Conservation (phyloP, 2,888 invertebrate genomes). For the Mimas tiliae region DNA sequence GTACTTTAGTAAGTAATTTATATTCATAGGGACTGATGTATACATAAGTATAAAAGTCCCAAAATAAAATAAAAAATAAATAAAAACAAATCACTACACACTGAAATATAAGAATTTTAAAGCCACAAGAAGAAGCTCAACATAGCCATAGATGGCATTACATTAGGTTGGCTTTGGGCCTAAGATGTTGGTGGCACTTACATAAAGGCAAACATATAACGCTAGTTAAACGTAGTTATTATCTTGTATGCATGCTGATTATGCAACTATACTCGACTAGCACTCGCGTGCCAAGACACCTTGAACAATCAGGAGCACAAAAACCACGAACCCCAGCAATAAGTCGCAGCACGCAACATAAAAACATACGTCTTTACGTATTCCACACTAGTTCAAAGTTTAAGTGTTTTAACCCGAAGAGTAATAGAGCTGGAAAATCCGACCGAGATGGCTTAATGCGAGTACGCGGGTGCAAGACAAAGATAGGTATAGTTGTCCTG, state of each 20-base stretch:
- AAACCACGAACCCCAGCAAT: conserved; percentile 29
- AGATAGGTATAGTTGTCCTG: conserved; percentile 62
- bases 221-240: background rate
- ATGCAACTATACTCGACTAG: background rate
- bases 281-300: background rate
- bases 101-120: too few relatives aligned
- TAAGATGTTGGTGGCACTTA: too few relatives aligned
- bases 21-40: too few relatives aligned
- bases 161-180: too few relatives aligned
- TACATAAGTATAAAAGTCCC: too few relatives aligned
- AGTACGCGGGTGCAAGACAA: conserved; percentile 48
- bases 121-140: too few relatives aligned
- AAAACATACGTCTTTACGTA: conserved; percentile 44
- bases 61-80: too few relatives aligned
- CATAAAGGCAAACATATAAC: too few relatives aligned
- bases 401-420: conserved; percentile 62
- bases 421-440: conserved; percentile 59
- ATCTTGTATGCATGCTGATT: background rate
- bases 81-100: too few relatives aligned
- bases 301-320: background rate
- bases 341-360: conserved; percentile 36
- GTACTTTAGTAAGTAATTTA: too few relatives aligned
- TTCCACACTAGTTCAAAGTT: conserved; percentile 56
- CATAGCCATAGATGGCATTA: too few relatives aligned
- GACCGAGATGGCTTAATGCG: conserved; percentile 60